Evolutionary conservation across 2,888 invertebrate genomes (phyloP).

Genomic region (Drosophila eohydei): DNA sequence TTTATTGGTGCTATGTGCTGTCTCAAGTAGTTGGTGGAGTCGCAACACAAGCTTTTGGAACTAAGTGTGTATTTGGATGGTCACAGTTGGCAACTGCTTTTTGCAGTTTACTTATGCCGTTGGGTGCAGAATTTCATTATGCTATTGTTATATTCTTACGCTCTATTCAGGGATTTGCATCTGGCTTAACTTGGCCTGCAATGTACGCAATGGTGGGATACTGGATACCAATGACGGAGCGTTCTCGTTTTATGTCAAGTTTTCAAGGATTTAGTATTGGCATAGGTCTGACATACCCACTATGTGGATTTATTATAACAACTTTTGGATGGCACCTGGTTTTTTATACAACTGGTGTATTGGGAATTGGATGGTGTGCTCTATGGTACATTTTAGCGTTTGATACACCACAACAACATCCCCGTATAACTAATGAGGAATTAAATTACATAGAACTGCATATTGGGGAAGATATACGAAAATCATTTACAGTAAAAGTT

Average conservation of each 20-base stretch:
- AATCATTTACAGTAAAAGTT: conserved; percentile 85
- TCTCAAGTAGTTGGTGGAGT: conserved; percentile 90
- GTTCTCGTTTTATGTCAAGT: conserved; percentile 91
- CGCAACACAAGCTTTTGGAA: conserved; percentile 89
- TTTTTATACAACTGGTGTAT: conserved; percentile 89
- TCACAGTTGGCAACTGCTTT: conserved; percentile 89
- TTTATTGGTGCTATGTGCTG: conserved; percentile 91
- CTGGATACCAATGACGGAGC: conserved; percentile 90
- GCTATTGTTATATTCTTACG: conserved; percentile 87
- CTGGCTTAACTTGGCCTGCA: conserved; percentile 90
- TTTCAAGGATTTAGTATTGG: conserved; percentile 92
- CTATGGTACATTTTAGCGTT: conserved; percentile 89
- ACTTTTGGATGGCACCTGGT: conserved; percentile 89
- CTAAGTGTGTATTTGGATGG: conserved; percentile 89
- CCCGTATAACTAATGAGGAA: conserved; percentile 88
- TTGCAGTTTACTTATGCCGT: conserved; percentile 89
- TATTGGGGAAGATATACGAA: conserved; percentile 86
- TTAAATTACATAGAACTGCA: conserved; percentile 88
- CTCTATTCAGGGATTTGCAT: conserved; percentile 89
- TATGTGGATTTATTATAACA: conserved; percentile 89
- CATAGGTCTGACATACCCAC: conserved; percentile 89
- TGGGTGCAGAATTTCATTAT: conserved; percentile 88
- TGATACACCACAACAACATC: conserved; percentile 89
- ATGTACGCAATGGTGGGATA: conserved; percentile 91
- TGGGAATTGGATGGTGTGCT: conserved; percentile 88